Conservation (phyloP, 2,113 vertebrate genomes). For the Isichthys henryi region DNA sequence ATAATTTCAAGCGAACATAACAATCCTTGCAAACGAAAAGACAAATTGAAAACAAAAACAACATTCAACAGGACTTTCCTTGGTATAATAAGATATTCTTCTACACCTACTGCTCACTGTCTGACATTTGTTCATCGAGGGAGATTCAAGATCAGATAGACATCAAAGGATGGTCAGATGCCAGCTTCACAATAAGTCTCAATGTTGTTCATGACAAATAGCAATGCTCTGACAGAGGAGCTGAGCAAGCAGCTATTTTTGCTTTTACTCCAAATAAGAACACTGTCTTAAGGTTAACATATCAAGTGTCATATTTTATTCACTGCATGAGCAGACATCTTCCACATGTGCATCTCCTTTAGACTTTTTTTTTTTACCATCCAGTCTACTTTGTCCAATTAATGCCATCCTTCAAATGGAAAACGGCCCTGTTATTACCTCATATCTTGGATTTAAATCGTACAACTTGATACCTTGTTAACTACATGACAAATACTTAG, state of each 20-base stretch:
- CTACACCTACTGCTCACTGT: background rate
- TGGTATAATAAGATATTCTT: background rate
- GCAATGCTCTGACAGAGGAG: constrained; percentile 9
- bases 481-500: background rate
- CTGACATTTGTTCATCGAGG: background rate
- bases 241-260: constrained; percentile 51
- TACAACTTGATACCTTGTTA: background rate
- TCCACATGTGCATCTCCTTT: constrained; percentile 33
- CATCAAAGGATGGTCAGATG: background rate
- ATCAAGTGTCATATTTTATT: constrained; percentile 54
- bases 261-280: constrained; percentile 58
- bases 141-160: background rate
- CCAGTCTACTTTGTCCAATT: constrained; percentile 29
- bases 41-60: background rate
- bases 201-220: background rate
- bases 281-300: constrained; percentile 38
- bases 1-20: background rate
- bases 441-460: background rate
- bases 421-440: background rate
- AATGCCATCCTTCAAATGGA: constrained; percentile 3
- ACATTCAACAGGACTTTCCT: background rate
- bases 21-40: background rate
- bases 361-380: constrained; percentile 44
- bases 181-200: background rate
- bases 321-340: constrained; percentile 5